A percentile compares a stretch with the other conserved stretches of the same genome.
Evolutionary conservation across 1,140 invertebrate species (phyloP).

Genomic region (Pantala flavescens): DNA sequence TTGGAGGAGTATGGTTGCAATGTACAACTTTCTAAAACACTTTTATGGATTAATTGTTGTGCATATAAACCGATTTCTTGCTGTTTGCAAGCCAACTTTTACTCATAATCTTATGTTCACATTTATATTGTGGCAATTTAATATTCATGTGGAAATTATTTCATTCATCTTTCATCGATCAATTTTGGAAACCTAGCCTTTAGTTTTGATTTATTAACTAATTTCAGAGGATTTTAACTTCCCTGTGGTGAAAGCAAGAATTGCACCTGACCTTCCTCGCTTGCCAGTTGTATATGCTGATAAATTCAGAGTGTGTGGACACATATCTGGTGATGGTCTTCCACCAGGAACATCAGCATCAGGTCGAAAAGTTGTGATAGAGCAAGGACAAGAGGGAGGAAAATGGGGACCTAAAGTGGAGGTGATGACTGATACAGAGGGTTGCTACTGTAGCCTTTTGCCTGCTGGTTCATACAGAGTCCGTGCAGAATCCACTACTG

Average conservation of each 20-base stretch:
- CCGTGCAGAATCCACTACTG: constrained; percentile 50
- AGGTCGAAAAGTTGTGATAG: not conserved
- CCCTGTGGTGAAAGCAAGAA: constrained; percentile 49
- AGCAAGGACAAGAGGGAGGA: constrained; percentile 29
- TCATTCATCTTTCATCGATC: too few relatives aligned
- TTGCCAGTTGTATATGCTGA: constrained; percentile 48
- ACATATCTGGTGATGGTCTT: constrained; percentile 35
- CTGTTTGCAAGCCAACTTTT: too few relatives aligned
- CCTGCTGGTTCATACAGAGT: constrained; percentile 53
- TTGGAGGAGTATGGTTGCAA: too few relatives aligned
- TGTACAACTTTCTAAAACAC: too few relatives aligned
- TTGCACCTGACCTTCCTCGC: constrained; percentile 53
- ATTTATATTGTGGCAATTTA: too few relatives aligned
- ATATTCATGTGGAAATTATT: too few relatives aligned
- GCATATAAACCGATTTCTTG: too few relatives aligned
- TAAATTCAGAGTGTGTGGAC: constrained; percentile 63
- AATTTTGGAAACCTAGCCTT: too few relatives aligned
- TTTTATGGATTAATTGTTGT: too few relatives aligned
- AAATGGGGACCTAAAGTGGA: constrained; percentile 23
- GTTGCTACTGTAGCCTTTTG: constrained; percentile 61
- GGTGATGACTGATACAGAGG: constrained; percentile 40
- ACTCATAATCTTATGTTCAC: too few relatives aligned
- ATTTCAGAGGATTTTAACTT: constrained; percentile 52
- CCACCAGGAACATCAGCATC: constrained; percentile 29
- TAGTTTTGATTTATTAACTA: constrained; percentile 12